Base-by-base conservation (phyloP, 2,888 invertebrate genomes). In the Ennomos fuscantarius region DNA sequence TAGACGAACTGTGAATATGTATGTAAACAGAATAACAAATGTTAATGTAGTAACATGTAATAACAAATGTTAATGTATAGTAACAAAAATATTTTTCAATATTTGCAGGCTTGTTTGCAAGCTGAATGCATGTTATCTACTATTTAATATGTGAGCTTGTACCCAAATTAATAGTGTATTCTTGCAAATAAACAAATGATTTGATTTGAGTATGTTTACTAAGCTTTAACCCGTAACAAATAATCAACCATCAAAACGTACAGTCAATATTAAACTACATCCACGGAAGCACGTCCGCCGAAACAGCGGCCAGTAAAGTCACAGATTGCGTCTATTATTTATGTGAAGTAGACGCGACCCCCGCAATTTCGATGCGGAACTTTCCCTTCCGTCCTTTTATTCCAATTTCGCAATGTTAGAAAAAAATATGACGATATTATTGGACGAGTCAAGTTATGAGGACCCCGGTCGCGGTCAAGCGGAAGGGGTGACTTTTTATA, bases 361-460 rank as follows among this genome's bases (percentile, higher is more conserved):
- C 73, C 68, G 83, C 87, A 87, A 89, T 90, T 88, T 84, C 82
- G 78, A 80, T 78, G 74, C 76, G 80, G 74, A 84, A 83, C 84
- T 86, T 86, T 84, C 85, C 86, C 87, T 84, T 82, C 75, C 76
- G 77, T 73, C 83, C 84, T 81, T 84, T 85, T 84, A 86, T 88
- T 84, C 85, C 87, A 87, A 88, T 90, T 87, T 88, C 79, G 85
- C 84, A 77, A 86, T 82, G 86, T 84, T 87, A 84, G 82, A 87
- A 88, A 87, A 58, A 90, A 90, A 91, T 89, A 91, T 90, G 86
- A 89, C 86, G 88, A 85, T 89, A 86, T 90, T 90, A 91, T 90
- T 90, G 87, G 81, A 82, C 73, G 78, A 82, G 76, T 75, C 78
- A 77, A 85, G 84, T 84, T 84, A 84, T 81, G 84, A 83, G 73